Conservation (phyloP, 2,113 vertebrate species). For the Lepisosteus osseus region DNA sequence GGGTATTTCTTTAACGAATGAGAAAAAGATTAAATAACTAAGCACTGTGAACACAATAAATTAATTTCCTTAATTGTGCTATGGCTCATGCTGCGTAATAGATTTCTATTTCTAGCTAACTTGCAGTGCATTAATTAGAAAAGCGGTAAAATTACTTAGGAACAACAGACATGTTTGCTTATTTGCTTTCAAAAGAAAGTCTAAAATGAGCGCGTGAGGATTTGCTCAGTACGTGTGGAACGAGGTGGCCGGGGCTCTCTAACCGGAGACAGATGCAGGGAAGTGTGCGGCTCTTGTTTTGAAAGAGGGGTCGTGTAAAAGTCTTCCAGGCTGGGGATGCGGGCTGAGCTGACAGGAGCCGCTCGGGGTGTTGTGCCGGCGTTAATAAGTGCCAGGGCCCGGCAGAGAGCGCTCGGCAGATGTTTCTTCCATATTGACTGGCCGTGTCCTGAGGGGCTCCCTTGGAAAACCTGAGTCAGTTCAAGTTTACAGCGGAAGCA, state of each 20-base stretch:
- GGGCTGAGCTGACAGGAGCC: slow-evolving; percentile 5
- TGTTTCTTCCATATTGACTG: slow-evolving; percentile 29
- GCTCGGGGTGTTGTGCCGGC: neutral
- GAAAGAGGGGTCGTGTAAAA: slow-evolving; percentile 17
- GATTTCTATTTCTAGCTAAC: neutral
- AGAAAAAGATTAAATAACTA: no score
- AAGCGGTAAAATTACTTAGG: neutral
- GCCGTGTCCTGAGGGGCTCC: slow-evolving; percentile 26
- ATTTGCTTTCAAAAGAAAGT: neutral
- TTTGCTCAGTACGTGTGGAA: neutral
- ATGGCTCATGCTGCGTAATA: neutral
- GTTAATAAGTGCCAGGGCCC: slow-evolving; percentile 27
- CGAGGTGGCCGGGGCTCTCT: neutral
- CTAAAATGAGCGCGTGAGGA: slow-evolving; percentile 3
- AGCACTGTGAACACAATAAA: neutral
- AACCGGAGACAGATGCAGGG: slow-evolving; percentile 9
- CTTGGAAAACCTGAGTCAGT: slow-evolving; percentile 46
- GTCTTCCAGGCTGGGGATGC: slow-evolving; percentile 10
- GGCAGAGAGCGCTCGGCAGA: slow-evolving; percentile 22
- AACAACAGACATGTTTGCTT: neutral
- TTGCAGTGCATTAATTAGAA: slow-evolving; percentile 3
- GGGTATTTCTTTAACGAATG: no score
- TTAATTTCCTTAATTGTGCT: neutral
- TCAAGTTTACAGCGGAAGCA: slow-evolving; percentile 38
- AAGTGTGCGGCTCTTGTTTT: neutral